These are phyloP conservation scores for Chelonia mydas DNA, from an alignment of 2,797 vertebrate species.

Conservation along the genomic window DNA sequence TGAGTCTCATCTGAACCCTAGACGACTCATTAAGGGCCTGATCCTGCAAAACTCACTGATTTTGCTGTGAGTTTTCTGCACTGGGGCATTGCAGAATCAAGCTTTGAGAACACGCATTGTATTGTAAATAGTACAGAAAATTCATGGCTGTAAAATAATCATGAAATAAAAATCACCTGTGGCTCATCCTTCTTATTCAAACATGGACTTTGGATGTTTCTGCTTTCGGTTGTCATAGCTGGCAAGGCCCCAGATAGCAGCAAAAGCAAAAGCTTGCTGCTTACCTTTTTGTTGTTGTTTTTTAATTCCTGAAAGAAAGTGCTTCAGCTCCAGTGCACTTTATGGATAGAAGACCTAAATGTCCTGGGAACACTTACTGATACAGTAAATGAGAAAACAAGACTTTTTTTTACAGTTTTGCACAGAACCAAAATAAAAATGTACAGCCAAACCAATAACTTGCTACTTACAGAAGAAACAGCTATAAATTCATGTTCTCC, in stretches of 20 bases:
- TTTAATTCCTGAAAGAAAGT: background rate
- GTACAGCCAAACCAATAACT: background rate
- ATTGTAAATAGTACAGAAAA: background rate
- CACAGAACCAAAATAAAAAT: background rate
- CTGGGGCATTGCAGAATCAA: background rate
- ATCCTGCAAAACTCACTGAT: background rate
- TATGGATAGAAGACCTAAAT: background rate
- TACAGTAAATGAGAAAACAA: background rate
- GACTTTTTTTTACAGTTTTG: background rate
- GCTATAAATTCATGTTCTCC: background rate
- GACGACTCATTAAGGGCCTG: too few relatives aligned
- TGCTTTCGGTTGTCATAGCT: background rate
- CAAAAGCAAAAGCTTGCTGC: background rate
- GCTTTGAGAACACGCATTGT: rapidly evolving
- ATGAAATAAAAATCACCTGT: background rate
- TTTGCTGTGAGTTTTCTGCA: background rate
- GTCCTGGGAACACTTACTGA: background rate
- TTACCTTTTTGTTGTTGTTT: background rate
- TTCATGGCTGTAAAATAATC: background rate
- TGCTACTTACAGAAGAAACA: background rate
- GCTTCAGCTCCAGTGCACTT: background rate
- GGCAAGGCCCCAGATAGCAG: background rate
- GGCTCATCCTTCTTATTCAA: background rate
- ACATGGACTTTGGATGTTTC: background rate
- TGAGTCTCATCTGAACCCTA: background rate